Base-by-base conservation (phyloP, 1,140 invertebrate species). In the Myzus persicae region DNA sequence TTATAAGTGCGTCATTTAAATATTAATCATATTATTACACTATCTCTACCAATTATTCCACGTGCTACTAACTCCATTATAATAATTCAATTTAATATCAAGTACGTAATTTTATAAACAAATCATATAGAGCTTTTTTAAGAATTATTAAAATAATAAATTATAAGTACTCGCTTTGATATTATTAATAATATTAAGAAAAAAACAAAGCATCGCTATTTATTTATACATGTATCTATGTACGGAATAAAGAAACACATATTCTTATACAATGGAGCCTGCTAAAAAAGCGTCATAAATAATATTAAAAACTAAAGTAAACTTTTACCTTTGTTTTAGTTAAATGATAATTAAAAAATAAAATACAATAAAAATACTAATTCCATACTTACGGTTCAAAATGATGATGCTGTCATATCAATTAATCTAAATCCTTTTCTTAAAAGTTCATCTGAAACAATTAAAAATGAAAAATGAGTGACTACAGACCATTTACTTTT, bases 371-470 rank as follows among this genome's bases (percentile, higher is more conserved):
- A 36, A 54, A 54, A 54, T 54, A 89, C 1, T 51, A 51, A 26
- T 54, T 38, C 24, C 20, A 89, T 36, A 89, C 88, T 89, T 89
- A 89, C 88, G 48, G 36, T 54, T 54, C 48, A 40, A 89, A 89
- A 54, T 38, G 8, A 54, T 38, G 36, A 54, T 54, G 22, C 36
- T 40, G n/a, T 11, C n/a, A 89, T 89, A 89, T 54, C 88, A 54
- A 89, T 89, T 54, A 89, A 89, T 89, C 36, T 40, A 54, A 89
- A 89, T 89, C 36, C 22, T 89, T 89, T 89, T 89, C 88, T 89
- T 40, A 89, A 89, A 89, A 26, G 9, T 54, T 89, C 36, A 89
- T 89, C 88, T 89, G 88, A 26, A 89, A 89, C 48, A 54, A 38
- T 87, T 46, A 89, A 89, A 36, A 88, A 46, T n/a, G 14, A 48